These are phyloP conservation scores for Aplochiton taeniatus DNA, from an alignment of 2,797 vertebrate species.

Conservation along the genomic window DNA sequence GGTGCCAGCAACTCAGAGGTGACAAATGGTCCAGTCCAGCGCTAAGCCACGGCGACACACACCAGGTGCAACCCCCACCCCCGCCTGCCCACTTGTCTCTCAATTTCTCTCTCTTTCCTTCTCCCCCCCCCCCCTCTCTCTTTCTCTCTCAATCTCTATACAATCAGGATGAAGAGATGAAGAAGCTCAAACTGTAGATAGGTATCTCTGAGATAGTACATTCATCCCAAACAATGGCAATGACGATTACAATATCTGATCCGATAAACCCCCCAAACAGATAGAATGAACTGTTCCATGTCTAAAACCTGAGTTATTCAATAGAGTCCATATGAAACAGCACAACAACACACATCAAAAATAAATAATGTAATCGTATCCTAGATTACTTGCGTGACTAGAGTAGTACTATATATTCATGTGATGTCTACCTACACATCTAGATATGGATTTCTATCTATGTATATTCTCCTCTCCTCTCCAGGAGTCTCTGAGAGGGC, in stretches of 20 bases:
- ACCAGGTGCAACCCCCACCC: no score
- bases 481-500: neutral
- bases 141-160: neutral
- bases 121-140: neutral
- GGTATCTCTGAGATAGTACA: constrained; percentile 56
- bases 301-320: constrained; percentile 84
- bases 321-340: constrained; percentile 76
- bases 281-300: constrained; percentile 70
- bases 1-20: no score
- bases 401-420: constrained; percentile 77
- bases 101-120: no score
- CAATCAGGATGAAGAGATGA: constrained; percentile 32
- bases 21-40: no score
- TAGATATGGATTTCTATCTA: constrained; percentile 43
- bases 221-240: constrained; percentile 68
- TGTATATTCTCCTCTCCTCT: neutral
- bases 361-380: constrained; percentile 70
- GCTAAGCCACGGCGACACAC: no score
- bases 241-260: constrained; percentile 65
- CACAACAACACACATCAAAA: constrained; percentile 76
- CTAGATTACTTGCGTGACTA: constrained; percentile 74
- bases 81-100: no score
- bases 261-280: constrained; percentile 41
- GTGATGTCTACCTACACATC: constrained; percentile 66
- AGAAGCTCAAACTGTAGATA: constrained; percentile 9